Conservation (phyloP, 2,888 invertebrate species). For the Cremastinae sp. region DNA sequence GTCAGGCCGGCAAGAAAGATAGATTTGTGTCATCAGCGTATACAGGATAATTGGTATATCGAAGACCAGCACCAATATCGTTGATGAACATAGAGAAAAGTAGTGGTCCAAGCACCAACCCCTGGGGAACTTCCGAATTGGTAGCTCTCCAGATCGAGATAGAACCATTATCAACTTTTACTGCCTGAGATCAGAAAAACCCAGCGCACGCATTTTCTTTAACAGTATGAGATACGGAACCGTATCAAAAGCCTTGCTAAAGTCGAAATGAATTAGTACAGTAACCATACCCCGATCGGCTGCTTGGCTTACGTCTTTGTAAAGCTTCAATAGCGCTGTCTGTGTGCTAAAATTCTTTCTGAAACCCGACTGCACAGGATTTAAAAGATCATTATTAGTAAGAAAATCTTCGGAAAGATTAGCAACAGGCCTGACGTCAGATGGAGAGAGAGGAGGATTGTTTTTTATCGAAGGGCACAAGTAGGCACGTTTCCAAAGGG, state of each 20-base stretch:
- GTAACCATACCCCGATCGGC: conserved; percentile 29
- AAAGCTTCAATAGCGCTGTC: conserved; percentile 20
- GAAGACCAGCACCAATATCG: neutral
- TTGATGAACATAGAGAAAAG: conserved; percentile 15
- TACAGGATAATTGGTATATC: neutral
- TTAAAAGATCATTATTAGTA: neutral
- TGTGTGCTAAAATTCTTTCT: conserved; percentile 1
- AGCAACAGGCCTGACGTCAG: conserved; percentile 40
- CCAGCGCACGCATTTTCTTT: neutral
- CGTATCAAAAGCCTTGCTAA: conserved; percentile 48
- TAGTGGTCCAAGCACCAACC: conserved; percentile 22
- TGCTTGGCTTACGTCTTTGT: conserved; percentile 4
- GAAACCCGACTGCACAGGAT: conserved; percentile 19
- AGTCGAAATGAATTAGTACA: conserved; percentile 36
- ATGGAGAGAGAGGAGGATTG: neutral
- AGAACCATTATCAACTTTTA: neutral
- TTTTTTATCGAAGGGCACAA: conserved; percentile 20
- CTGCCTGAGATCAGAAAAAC: conserved; percentile 18
- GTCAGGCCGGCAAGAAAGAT: neutral
- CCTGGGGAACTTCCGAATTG: conserved; percentile 5
- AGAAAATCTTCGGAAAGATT: conserved; percentile 11
- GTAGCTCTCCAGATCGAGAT: neutral
- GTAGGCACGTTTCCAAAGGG: neutral
- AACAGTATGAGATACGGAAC: conserved; percentile 7
- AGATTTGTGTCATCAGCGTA: conserved; percentile 32